These are phyloP conservation scores for Pachypeltis micranthus DNA, from an alignment of 1,140 invertebrate genomes.

Conservation along the genomic window DNA sequence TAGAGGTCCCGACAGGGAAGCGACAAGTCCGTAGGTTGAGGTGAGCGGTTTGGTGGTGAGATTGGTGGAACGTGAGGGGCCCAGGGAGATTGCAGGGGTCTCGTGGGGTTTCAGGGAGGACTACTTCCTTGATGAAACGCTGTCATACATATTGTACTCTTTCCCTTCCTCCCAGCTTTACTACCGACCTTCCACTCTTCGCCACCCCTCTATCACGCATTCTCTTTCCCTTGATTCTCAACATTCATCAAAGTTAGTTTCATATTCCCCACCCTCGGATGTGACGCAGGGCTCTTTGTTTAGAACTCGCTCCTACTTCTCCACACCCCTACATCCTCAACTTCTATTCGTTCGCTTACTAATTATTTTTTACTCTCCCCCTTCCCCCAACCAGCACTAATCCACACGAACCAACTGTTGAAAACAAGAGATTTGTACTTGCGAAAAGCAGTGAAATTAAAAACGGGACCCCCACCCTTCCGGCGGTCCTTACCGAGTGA, in stretches of 20 bases:
- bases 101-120: neutral
- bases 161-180: neutral
- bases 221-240: neutral
- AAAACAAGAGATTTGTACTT: conserved; percentile 1
- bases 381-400: neutral
- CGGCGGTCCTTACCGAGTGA: too few relatives aligned
- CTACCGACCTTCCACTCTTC: too few relatives aligned
- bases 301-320: too few relatives aligned
- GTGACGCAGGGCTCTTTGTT: neutral
- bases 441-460: too few relatives aligned
- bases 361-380: neutral
- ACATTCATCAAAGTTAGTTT: conserved; percentile 10
- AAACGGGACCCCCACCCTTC: neutral
- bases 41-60: neutral
- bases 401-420: conserved; percentile 6
- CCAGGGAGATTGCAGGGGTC: neutral
- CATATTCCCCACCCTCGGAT: neutral
- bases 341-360: neutral
- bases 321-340: neutral
- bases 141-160: conserved; percentile 7
- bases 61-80: neutral
- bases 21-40: neutral
- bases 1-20: neutral
- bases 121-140: conserved; percentile 8
- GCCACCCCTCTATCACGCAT: too few relatives aligned